Evolutionary conservation across 2,888 invertebrate species (phyloP).

Genomic region (Osedax frankpressi): DNA sequence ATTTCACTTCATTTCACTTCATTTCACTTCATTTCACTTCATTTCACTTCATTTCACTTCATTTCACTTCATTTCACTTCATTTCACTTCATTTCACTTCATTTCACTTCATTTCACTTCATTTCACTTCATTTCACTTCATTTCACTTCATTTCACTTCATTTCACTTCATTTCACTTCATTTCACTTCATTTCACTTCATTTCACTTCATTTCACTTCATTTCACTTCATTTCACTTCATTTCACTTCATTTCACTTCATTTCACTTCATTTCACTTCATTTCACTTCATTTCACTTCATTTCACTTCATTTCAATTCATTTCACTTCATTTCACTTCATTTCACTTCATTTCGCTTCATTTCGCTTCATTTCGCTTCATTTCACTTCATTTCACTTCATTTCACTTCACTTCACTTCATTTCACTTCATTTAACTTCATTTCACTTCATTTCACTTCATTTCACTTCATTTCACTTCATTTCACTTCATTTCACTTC

Average conservation of each 20-base stretch:
- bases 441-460: background rate
- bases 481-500: background rate
- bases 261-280: background rate
- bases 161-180: background rate
- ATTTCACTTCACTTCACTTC: no score
- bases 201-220: background rate
- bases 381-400: background rate
- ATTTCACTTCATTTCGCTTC: background rate
- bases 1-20: background rate
- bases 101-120: background rate
- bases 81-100: background rate
- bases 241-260: background rate
- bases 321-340: background rate
- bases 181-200: background rate
- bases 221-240: background rate
- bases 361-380: background rate
- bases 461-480: background rate
- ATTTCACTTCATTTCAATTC: background rate
- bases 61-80: background rate
- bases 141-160: background rate
- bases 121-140: background rate
- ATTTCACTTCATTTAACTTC: no score
- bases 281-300: background rate
- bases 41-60: background rate
- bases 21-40: background rate